Evolutionary conservation across 2,797 vertebrate genomes (phyloP).

Genomic region (Gallinago stenura): DNA sequence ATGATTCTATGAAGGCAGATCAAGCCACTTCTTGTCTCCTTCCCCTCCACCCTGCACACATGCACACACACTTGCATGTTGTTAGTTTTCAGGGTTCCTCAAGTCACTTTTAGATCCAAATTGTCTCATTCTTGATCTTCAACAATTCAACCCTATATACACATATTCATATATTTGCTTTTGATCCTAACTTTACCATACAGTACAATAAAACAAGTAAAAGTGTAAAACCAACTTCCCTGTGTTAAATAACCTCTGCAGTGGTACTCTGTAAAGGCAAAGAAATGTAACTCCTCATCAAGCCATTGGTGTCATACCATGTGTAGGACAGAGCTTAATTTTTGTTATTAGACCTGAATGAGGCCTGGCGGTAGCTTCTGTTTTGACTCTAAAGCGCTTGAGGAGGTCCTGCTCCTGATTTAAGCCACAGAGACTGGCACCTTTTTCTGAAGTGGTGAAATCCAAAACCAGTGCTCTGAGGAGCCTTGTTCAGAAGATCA

Average conservation of each 20-base stretch:
- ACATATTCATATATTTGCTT: neutral
- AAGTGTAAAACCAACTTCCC: neutral
- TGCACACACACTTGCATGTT: neutral
- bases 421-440: neutral
- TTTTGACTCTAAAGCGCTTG: neutral
- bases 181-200: neutral
- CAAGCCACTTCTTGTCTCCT: neutral
- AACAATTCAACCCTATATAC: neutral
- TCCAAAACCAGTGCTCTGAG: neutral
- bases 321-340: neutral
- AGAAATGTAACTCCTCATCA: neutral
- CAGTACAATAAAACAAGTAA: neutral
- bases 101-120: neutral
- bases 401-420: neutral
- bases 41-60: neutral
- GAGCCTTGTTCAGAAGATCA: neutral
- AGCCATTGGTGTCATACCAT: neutral
- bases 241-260: neutral
- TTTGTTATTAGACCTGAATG: neutral
- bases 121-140: neutral
- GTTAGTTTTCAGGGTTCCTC: neutral
- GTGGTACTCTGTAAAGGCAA: neutral
- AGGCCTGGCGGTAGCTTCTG: neutral
- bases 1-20: neutral
- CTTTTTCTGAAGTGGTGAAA: neutral